These are phyloP conservation scores for Damaliscus lunatus DNA, from an alignment of 2,113 vertebrate species.

Conservation along the genomic window DNA sequence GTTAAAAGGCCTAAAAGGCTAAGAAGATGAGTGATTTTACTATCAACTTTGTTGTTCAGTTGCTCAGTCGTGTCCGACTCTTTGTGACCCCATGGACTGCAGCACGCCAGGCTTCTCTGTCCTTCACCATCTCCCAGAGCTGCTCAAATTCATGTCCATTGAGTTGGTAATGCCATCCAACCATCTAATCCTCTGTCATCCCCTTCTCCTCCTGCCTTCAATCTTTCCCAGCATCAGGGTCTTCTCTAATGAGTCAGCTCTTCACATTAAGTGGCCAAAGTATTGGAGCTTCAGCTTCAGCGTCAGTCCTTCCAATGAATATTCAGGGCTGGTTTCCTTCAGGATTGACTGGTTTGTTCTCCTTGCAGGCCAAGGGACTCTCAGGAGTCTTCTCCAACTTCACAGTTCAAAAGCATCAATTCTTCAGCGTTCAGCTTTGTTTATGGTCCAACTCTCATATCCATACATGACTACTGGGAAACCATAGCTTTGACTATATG, in stretches of 20 bases:
- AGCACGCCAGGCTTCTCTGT: neutral
- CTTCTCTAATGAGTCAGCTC: neutral
- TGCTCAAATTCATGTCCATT: neutral
- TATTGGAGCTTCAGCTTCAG: neutral
- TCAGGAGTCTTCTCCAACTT: neutral
- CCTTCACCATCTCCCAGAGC: neutral
- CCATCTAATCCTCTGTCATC: neutral
- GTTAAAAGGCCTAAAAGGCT: neutral
- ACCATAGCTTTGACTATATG: neutral
- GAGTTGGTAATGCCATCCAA: neutral
- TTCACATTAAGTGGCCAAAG: neutral
- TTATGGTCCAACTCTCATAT: neutral
- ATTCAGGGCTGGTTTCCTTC: neutral
- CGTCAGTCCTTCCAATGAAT: neutral
- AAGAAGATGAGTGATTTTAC: neutral
- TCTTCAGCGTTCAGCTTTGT: rapidly evolving
- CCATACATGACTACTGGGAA: neutral
- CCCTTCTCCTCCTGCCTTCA: neutral
- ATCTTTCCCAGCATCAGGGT: neutral
- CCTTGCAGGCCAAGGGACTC: neutral
- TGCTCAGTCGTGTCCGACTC: neutral
- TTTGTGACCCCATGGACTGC: neutral
- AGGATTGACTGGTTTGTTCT: neutral
- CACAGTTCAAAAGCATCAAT: neutral
- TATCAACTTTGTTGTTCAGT: neutral